A percentile compares a stretch with the other conserved stretches of the same genome.
Conservation (phyloP, 2,888 invertebrate genomes). For the Hypselothyrea guttata region DNA sequence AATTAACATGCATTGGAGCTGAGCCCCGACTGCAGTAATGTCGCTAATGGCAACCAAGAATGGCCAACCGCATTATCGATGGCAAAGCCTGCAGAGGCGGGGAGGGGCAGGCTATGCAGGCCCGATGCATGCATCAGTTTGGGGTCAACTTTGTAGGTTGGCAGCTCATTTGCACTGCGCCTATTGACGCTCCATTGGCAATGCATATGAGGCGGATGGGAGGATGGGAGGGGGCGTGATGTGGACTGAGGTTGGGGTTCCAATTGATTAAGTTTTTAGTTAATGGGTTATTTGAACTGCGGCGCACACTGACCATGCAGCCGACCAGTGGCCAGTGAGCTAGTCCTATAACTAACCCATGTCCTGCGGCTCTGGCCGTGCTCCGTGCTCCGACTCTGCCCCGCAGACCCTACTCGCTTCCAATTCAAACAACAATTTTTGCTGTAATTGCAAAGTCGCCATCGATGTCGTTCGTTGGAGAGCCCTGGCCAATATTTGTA, state of each 20-base stretch:
- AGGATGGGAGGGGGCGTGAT: no score
- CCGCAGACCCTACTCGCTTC: slow-evolving; percentile 7
- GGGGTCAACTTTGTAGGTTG: slow-evolving; percentile 17
- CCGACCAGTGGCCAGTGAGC: not conserved
- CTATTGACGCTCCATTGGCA: slow-evolving; percentile 30
- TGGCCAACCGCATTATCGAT: slow-evolving; percentile 34
- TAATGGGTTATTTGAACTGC: slow-evolving; percentile 79
- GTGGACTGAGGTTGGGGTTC: slow-evolving; percentile 59
- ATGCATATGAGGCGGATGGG: slow-evolving; percentile 31
- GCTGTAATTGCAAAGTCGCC: slow-evolving; percentile 73
- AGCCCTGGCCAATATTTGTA: slow-evolving; percentile 62
- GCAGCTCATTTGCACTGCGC: slow-evolving; percentile 37
- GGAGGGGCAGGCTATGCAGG: not conserved
- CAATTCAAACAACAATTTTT: slow-evolving; percentile 67
- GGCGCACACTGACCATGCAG: slow-evolving; percentile 26
- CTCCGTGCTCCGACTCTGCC: not conserved
- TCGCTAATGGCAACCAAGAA: slow-evolving; percentile 57
- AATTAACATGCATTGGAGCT: slow-evolving; percentile 56
- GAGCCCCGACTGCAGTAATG: slow-evolving; percentile 49
- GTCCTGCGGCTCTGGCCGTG: slow-evolving; percentile 53
- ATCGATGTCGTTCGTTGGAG: slow-evolving; percentile 49
- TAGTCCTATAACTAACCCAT: slow-evolving; percentile 22
- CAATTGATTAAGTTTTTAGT: slow-evolving; percentile 80
- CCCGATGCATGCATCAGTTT: slow-evolving; percentile 4
- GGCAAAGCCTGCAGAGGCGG: not conserved